phyloP scores from a whole-genome alignment of 1,140 invertebrate species.

The Galendromus occidentalis region DNA sequence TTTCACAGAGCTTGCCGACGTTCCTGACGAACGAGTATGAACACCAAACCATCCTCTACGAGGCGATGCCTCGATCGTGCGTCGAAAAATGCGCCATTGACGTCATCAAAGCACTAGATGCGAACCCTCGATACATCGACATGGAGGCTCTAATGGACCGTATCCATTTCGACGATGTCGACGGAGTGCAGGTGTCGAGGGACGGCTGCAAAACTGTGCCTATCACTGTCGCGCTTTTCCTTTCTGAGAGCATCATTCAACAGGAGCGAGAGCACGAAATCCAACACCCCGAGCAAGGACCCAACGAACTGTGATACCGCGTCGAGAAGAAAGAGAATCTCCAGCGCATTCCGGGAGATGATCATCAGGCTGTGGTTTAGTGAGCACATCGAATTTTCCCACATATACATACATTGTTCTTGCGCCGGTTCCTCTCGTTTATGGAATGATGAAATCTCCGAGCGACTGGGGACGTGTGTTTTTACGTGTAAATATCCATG shows the following conservation, averaged over 20 bases:
- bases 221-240: not conserved
- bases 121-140: not conserved
- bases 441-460: too few relatives aligned
- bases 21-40: not conserved
- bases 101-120: not conserved
- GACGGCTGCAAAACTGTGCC: conserved; percentile 3
- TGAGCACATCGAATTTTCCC: too few relatives aligned
- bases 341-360: too few relatives aligned
- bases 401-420: too few relatives aligned
- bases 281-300: too few relatives aligned
- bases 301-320: too few relatives aligned
- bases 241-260: not conserved
- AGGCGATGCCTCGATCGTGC: not conserved
- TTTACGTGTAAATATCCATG: too few relatives aligned
- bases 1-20: not conserved
- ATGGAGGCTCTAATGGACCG: not conserved
- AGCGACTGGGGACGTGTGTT: too few relatives aligned
- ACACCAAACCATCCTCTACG: not conserved
- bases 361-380: too few relatives aligned
- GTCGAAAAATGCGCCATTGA: not conserved
- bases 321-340: too few relatives aligned
- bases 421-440: too few relatives aligned
- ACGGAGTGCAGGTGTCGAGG: not conserved
- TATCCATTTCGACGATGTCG: not conserved
- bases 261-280: too few relatives aligned